A percentile compares a stretch with the other conserved stretches of the same genome.
Conservation (phyloP, 2,113 vertebrate genomes). For the Scolopax mira region DNA sequence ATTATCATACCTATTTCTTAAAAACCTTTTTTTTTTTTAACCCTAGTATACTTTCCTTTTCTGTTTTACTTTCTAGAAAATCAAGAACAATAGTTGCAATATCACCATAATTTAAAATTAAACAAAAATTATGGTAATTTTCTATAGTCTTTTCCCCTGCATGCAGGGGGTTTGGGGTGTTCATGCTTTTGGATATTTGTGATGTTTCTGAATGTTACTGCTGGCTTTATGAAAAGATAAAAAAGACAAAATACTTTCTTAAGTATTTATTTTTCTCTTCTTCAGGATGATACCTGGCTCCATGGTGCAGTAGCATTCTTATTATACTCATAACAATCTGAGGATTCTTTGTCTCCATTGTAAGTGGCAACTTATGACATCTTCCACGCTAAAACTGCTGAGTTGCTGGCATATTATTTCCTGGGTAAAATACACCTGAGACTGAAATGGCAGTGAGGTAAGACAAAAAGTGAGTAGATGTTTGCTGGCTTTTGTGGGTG, state of each 20-base stretch:
- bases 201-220: neutral
- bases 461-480: neutral
- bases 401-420: constrained; percentile 30
- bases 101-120: neutral
- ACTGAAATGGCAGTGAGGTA: neutral
- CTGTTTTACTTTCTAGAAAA: neutral
- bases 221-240: neutral
- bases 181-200: neutral
- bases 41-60: neutral
- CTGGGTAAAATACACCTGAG: constrained; percentile 12
- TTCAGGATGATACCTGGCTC: neutral
- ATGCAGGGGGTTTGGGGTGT: accelerated
- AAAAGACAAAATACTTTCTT: neutral
- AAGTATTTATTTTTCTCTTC: neutral
- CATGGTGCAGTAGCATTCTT: neutral
- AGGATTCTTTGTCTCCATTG: constrained; percentile 42
- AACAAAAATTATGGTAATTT: neutral
- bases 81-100: neutral
- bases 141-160: neutral
- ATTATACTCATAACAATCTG: neutral
- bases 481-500: constrained; percentile 28
- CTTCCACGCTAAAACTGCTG: neutral
- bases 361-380: constrained; percentile 13
- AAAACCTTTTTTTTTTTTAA: neutral
- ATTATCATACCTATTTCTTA: neutral